Evolutionary conservation across 2,113 vertebrate species (phyloP).

Genomic region (Todiramphus saurophagus): DNA sequence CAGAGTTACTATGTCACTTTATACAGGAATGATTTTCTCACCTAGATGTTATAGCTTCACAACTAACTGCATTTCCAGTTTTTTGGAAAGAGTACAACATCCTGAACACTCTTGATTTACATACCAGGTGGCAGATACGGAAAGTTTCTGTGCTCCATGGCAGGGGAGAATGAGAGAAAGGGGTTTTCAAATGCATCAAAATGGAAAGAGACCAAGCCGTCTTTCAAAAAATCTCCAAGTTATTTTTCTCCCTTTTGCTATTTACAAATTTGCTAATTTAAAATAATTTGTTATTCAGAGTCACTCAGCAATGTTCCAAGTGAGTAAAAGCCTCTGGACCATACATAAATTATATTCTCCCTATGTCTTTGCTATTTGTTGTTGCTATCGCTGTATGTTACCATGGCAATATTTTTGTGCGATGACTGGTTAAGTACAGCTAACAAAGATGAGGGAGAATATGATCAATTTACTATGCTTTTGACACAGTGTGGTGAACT

Average conservation of each 20-base stretch:
- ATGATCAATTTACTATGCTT: constrained; percentile 17
- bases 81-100: constrained; percentile 8
- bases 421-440: neutral
- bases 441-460: neutral
- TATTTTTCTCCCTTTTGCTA: neutral
- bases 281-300: neutral
- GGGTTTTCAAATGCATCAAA: neutral
- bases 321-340: constrained; percentile 1
- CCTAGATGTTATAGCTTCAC: constrained; percentile 1
- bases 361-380: constrained; percentile 17
- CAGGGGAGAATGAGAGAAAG: neutral
- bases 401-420: constrained; percentile 35
- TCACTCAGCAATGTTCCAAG: neutral
- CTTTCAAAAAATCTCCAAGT: neutral
- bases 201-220: neutral
- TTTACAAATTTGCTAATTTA: constrained; percentile 24
- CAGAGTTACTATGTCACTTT: neutral
- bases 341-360: neutral
- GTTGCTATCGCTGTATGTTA: neutral
- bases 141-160: neutral
- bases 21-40: constrained; percentile 28
- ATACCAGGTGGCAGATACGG: neutral
- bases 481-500: neutral
- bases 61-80: constrained; percentile 31
- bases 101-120: neutral